phyloP scores from a whole-genome alignment of 64 coral and sea anemone genomes.

The Acropora yongei region DNA sequence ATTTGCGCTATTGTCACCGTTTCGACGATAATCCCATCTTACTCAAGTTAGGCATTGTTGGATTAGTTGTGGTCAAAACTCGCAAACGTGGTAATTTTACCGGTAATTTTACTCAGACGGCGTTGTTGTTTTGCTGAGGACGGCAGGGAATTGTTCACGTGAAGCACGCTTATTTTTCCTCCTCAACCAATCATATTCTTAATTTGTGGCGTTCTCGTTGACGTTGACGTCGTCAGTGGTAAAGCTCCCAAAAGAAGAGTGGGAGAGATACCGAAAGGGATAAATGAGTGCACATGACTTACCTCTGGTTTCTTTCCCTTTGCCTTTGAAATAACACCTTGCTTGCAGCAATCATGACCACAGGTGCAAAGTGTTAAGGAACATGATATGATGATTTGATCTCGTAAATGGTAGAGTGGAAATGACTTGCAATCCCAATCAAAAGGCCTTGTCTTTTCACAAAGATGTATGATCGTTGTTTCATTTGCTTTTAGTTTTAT shows the following conservation, averaged over 20 bases:
- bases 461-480: neutral
- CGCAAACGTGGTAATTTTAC: too few species aligned
- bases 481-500: neutral
- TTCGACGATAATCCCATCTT: too few species aligned
- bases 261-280: neutral
- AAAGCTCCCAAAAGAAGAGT: neutral
- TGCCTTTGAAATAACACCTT: constrained; percentile 29
- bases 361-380: constrained; percentile 73
- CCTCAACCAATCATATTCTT: too few species aligned
- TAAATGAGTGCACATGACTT: neutral
- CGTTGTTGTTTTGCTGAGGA: neutral
- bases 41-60: too few species aligned
- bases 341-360: constrained; percentile 91
- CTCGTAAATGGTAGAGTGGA: neutral
- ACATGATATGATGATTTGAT: neutral
- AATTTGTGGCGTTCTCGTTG: too few species aligned
- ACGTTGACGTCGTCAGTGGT: too few species aligned
- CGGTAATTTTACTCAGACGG: too few species aligned
- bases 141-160: too few species aligned
- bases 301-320: constrained; percentile 50
- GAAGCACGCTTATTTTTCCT: too few species aligned
- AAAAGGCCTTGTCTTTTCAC: neutral
- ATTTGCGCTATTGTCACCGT: too few species aligned
- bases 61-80: neutral
- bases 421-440: neutral